Base-by-base conservation (phyloP, 2,888 invertebrate species). In the Microctonus hyperodae region DNA sequence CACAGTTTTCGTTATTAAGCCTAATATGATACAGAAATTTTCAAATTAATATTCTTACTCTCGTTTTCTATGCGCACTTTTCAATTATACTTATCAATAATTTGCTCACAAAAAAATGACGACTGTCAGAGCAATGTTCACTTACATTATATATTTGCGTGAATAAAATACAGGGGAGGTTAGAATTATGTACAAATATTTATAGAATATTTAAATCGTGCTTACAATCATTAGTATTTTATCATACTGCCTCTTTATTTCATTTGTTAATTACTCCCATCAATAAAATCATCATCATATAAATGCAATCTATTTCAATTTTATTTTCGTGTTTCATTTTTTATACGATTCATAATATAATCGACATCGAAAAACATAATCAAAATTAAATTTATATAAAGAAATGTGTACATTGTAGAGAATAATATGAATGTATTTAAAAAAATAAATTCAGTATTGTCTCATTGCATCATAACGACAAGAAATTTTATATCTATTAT, bases 1-100 rank as follows among this genome's bases (percentile, higher is more conserved):
- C 80, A 81, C 79, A 79, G 78, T 60, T 80, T 72, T 81, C 79
- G 78, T 79, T 79, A 79, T 80, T 66, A 78, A 74, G 74, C 60
- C 77, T 80, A 81, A 40, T 61, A 62, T 67, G 57, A 55, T 64
- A 61, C 61, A 64, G 60, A 61, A 37, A 33, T 44, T n/a, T 67
- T 63, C 31, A 37, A 55, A 58, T 67, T 63, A 37, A 28, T 25
- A 16, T 51, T 56, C 33, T 53, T 67, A 22, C 63, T 56, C 35
- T 53, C 33, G n/a, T 33, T 33, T 51, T 35, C 53, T 60, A 16
- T 16, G 16, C 44, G 16, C 44, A 16, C 4, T 44, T 6, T 57
- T 3, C 48, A 25, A 5, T 57, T 37, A 7, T 44, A n/a, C 55
- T 55, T 28, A 67, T 69, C 68, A 71, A 65, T 69, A 23, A 35